These are phyloP conservation scores for Dusona sp. DNA, from an alignment of 2,888 invertebrate species.

Conservation along the genomic window DNA sequence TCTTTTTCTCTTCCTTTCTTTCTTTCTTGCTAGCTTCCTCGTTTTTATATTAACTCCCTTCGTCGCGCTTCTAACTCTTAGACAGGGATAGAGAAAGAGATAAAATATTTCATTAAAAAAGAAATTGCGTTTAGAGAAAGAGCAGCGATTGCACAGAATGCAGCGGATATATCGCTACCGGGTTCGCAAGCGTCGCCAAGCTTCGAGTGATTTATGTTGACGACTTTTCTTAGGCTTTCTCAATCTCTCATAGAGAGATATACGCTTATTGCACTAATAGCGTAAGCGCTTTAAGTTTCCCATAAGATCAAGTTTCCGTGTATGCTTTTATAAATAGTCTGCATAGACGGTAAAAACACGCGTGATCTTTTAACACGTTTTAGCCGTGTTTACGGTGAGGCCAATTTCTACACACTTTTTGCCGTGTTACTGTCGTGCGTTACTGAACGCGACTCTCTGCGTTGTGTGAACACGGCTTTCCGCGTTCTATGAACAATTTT, in stretches of 20 bases:
- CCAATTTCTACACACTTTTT: no score
- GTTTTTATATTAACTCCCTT: background rate
- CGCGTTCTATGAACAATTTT: no score
- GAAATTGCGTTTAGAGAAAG: conserved; percentile 5
- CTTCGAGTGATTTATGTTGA: conserved; percentile 65
- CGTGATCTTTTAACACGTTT: no score
- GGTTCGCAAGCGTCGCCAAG: conserved; percentile 68
- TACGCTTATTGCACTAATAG: background rate
- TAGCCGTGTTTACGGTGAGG: no score
- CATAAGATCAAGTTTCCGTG: conserved; percentile 22
- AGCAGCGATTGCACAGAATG: conserved; percentile 55
- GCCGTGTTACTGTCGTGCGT: no score
- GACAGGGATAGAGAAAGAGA: conserved; percentile 13
- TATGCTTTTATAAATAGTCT: conserved; percentile 29
- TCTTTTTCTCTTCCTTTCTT: conserved; percentile 10
- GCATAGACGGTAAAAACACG: conserved; percentile 7
- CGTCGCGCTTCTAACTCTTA: conserved; percentile 12
- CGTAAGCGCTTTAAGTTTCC: conserved; percentile 7
- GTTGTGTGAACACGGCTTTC: no score
- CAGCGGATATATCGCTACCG: conserved; percentile 54
- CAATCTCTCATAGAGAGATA: background rate
- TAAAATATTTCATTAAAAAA: background rate
- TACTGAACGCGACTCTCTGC: no score
- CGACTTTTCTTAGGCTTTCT: conserved; percentile 44
- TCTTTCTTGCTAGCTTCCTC: conserved; percentile 1